Conservation (phyloP, 1,140 invertebrate species). For the Ceratina australensis region DNA sequence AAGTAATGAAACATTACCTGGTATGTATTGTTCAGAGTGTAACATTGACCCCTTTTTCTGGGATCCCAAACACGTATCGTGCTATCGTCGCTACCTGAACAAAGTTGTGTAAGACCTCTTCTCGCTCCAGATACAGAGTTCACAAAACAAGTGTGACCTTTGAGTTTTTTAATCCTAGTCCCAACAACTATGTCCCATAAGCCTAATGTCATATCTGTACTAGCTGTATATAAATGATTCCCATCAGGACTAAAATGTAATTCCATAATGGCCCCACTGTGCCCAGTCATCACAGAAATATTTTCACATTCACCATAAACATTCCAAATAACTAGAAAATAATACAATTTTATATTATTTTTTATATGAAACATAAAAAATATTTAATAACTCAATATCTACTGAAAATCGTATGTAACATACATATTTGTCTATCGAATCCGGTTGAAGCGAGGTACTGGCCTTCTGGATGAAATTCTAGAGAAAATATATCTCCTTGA, state of each 20-base stretch:
- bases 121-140: slow-evolving; percentile 90
- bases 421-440: slow-evolving; percentile 98
- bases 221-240: slow-evolving; percentile 92
- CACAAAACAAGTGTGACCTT: slow-evolving; percentile 94
- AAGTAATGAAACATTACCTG: slow-evolving; percentile 74
- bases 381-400: not conserved
- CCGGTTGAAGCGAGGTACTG: slow-evolving; percentile 95
- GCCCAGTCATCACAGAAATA: slow-evolving; percentile 93
- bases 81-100: slow-evolving; percentile 97
- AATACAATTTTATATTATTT: slow-evolving; percentile 30
- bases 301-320: slow-evolving; percentile 99
- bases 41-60: slow-evolving; percentile 88
- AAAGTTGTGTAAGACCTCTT: slow-evolving; percentile 92
- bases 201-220: slow-evolving; percentile 96
- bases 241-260: slow-evolving; percentile 97
- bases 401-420: not conserved
- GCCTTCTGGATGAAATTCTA: slow-evolving; percentile 98
- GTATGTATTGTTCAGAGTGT: slow-evolving; percentile 91
- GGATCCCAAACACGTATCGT: slow-evolving; percentile 95
- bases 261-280: slow-evolving; percentile 98
- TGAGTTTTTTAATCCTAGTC: slow-evolving; percentile 93
- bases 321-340: slow-evolving; percentile 96
- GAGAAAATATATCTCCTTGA: slow-evolving; percentile 96
- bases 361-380: not conserved
- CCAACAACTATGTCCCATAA: slow-evolving; percentile 97